These are phyloP conservation scores for Globodera rostochiensis DNA, from an alignment of 1,140 invertebrate species.

Conservation along the genomic window DNA sequence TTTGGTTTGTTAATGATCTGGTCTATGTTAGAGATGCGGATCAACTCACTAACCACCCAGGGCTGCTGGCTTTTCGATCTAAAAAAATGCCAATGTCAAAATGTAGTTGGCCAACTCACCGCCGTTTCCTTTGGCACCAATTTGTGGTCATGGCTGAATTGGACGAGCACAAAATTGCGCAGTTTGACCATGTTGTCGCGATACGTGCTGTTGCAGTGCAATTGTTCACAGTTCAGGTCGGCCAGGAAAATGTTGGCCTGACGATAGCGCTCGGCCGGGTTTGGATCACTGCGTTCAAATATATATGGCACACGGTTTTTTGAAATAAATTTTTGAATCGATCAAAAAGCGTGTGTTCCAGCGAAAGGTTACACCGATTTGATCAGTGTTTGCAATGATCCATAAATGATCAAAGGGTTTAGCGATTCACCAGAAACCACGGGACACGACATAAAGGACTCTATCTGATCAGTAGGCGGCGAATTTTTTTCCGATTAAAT, in stretches of 20 bases:
- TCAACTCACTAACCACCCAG: too few relatives aligned
- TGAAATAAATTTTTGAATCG: too few relatives aligned
- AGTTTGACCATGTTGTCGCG: conserved; percentile 78
- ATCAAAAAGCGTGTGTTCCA: too few relatives aligned
- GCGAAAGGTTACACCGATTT: too few relatives aligned
- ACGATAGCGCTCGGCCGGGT: conserved; percentile 79
- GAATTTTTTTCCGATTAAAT: too few relatives aligned
- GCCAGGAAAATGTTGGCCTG: conserved; percentile 83
- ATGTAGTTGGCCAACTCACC: conserved; percentile 55
- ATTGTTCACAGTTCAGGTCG: conserved; percentile 90
- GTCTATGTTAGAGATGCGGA: conserved; percentile 11
- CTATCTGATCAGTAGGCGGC: too few relatives aligned
- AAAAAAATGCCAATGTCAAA: not conserved
- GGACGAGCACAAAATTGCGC: conserved; percentile 86
- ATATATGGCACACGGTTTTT: too few relatives aligned
- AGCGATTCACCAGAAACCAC: too few relatives aligned
- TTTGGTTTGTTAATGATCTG: not conserved
- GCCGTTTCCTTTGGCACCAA: conserved; percentile 85
- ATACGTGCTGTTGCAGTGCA: conserved; percentile 70
- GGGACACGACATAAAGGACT: too few relatives aligned
- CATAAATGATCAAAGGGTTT: too few relatives aligned
- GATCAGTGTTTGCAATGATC: too few relatives aligned
- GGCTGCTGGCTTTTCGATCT: not conserved
- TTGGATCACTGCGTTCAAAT: conserved; percentile 74
- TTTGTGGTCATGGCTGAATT: conserved; percentile 86